These are phyloP conservation scores for Myotis findleyi DNA, from an alignment of 2,797 vertebrate species.

Conservation along the genomic window DNA sequence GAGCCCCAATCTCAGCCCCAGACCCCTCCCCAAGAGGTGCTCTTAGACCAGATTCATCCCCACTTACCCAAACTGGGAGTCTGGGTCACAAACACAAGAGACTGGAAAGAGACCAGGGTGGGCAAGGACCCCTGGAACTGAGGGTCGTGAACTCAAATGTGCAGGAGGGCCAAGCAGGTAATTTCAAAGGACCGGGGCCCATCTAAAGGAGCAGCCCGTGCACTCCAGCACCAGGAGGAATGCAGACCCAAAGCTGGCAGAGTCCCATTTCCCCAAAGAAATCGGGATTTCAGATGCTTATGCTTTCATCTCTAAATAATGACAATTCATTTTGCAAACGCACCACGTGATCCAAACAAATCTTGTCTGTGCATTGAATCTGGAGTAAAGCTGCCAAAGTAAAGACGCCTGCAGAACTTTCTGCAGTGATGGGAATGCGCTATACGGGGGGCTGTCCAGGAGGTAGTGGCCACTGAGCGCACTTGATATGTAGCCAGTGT, in stretches of 20 bases:
- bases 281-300: background rate
- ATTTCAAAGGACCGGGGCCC: fast-evolving
- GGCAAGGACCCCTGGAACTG: background rate
- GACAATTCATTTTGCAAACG: background rate
- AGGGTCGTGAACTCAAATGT: background rate
- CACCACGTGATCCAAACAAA: background rate
- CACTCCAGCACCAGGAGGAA: background rate
- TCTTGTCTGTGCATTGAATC: background rate
- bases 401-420: background rate
- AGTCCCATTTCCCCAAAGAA: background rate
- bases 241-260: background rate
- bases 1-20: background rate
- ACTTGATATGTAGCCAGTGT: background rate
- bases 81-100: background rate
- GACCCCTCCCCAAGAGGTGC: background rate
- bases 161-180: background rate
- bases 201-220: no score
- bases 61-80: background rate
- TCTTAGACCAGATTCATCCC: background rate
- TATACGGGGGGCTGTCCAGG: background rate
- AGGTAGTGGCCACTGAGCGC: background rate
- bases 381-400: background rate
- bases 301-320: background rate
- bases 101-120: background rate
- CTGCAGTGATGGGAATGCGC: background rate